Evolutionary conservation across 2,888 invertebrate genomes (phyloP).

Genomic region (Athalia rosae): DNA sequence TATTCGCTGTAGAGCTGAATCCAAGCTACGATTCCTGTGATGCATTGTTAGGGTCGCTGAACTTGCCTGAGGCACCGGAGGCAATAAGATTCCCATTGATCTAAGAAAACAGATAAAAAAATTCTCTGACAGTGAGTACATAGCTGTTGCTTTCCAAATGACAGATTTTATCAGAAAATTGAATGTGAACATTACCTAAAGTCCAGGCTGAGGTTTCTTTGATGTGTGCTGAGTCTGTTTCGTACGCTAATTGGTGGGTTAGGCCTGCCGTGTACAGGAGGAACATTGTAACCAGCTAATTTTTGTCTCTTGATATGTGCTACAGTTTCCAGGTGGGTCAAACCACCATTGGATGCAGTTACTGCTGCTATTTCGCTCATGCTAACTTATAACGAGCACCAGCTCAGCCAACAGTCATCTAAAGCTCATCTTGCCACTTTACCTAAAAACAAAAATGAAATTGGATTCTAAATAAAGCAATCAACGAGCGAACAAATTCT

Average conservation of each 20-base stretch:
- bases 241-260: conserved; percentile 73
- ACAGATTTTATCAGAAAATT: neutral
- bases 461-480: neutral
- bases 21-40: conserved; percentile 92
- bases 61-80: conserved; percentile 77
- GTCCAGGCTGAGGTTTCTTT: conserved; percentile 92
- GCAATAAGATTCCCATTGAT: conserved; percentile 80
- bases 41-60: conserved; percentile 73
- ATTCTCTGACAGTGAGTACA: neutral
- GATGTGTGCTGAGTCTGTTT: conserved; percentile 81
- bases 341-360: conserved; percentile 71
- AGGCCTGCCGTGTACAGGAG: conserved; percentile 78
- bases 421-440: conserved; percentile 66
- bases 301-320: conserved; percentile 73
- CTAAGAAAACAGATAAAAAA: conserved; percentile 67
- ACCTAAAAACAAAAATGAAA: conserved; percentile 56
- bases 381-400: conserved; percentile 64
- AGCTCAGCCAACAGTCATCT: conserved; percentile 73
- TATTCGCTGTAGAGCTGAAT: conserved; percentile 91
- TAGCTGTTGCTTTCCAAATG: neutral
- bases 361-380: conserved; percentile 73
- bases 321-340: conserved; percentile 68
- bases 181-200: conserved; percentile 80
- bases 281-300: conserved; percentile 74
- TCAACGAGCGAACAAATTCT: neutral